These are phyloP conservation scores for Clarias batrachus DNA, from an alignment of 2,113 vertebrate genomes.

Conservation along the genomic window DNA sequence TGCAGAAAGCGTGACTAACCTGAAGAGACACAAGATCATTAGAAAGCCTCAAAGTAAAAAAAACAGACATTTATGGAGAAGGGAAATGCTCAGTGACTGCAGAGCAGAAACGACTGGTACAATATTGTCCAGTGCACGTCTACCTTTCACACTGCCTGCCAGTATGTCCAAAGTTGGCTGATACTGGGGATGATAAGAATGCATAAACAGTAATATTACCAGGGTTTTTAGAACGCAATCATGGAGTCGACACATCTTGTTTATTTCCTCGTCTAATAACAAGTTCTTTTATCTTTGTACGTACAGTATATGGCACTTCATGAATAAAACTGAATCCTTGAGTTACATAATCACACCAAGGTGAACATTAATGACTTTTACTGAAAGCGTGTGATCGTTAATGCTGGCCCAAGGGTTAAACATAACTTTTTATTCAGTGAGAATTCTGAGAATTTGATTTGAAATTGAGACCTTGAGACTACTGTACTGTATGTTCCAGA, in stretches of 20 bases:
- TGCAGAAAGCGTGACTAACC: slow-evolving; percentile 49
- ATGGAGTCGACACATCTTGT: not conserved
- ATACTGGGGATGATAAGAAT: not conserved
- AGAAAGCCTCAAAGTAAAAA: slow-evolving; percentile 43
- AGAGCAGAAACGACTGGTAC: slow-evolving; percentile 47
- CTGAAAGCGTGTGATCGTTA: not conserved
- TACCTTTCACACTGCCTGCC: not conserved
- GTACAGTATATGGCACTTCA: not conserved
- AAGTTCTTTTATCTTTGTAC: not conserved
- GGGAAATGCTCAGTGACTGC: slow-evolving; percentile 49
- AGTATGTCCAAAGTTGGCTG: not conserved
- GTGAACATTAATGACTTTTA: not conserved
- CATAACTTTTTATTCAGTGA: not conserved
- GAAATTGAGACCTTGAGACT: not conserved
- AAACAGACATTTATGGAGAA: slow-evolving; percentile 46
- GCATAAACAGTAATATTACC: slow-evolving; percentile 30
- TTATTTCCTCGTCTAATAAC: not conserved
- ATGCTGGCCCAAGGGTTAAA: not conserved
- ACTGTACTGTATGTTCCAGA: not conserved
- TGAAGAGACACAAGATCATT: slow-evolving; percentile 54
- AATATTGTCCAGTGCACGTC: slow-evolving; percentile 31
- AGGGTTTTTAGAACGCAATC: not conserved
- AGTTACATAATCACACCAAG: not conserved
- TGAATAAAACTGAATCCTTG: not conserved
- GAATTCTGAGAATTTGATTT: not conserved